phyloP scores from a whole-genome alignment of 2,113 vertebrate genomes.

The Vulpes vulpes region DNA sequence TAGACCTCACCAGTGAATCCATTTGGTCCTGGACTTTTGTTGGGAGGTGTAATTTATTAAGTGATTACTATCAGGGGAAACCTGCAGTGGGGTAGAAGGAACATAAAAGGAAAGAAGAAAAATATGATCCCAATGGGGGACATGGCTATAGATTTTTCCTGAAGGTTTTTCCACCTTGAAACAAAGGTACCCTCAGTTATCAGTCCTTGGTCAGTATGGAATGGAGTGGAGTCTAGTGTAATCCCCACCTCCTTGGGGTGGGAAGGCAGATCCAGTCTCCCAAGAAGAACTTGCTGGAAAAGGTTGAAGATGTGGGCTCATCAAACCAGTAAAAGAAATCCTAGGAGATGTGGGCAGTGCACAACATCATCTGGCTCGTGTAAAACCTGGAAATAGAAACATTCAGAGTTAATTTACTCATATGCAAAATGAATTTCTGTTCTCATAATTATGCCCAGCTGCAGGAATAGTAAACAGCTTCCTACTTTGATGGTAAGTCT shows the following conservation, averaged over 20 bases:
- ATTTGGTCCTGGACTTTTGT: not conserved
- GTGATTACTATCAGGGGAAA: not conserved
- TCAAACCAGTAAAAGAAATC: not conserved
- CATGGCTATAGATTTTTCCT: not conserved
- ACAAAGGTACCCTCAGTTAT: not conserved
- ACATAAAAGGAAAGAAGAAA: not conserved
- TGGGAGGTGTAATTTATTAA: not conserved
- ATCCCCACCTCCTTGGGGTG: not conserved
- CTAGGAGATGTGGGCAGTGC: not conserved
- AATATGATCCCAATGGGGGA: not conserved
- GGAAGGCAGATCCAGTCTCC: not conserved
- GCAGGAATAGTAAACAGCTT: not conserved
- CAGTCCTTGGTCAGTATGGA: not conserved
- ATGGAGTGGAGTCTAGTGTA: rapidly evolving
- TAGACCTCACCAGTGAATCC: not conserved
- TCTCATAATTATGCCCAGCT: not conserved
- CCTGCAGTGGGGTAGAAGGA: not conserved
- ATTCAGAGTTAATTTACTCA: not conserved
- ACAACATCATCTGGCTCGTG: not conserved
- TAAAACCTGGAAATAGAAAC: slow-evolving; percentile 3
- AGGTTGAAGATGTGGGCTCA: not conserved
- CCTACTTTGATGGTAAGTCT: not conserved
- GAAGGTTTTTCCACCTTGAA: not conserved
- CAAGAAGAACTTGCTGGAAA: not conserved
- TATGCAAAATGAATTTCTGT: not conserved